Percentiles rank a stretch among this genome's conserved stretches.
phyloP scores from a whole-genome alignment of 2,888 invertebrate species.

The Ornithoptera alexandrae region DNA sequence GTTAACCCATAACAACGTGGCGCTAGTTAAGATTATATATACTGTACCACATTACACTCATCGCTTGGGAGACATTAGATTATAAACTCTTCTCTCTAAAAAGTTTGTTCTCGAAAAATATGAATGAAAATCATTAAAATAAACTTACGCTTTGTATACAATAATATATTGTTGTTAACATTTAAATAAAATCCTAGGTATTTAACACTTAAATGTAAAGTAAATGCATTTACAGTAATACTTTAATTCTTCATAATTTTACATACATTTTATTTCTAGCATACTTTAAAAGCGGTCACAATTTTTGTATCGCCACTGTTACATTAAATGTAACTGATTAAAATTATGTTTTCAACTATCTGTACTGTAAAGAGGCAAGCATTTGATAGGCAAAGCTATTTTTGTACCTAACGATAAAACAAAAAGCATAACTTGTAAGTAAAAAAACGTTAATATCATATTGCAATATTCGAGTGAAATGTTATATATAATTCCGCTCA shows the following conservation, averaged over 20 bases:
- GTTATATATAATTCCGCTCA: background rate
- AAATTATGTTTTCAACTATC: background rate
- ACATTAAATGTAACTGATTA: background rate
- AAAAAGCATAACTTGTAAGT: conserved; percentile 21
- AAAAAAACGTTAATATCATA: background rate
- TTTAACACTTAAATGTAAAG: background rate
- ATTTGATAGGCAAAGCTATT: conserved; percentile 83
- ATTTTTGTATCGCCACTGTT: background rate
- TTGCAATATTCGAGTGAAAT: background rate
- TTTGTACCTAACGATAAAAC: conserved; percentile 46
- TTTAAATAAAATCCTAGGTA: background rate
- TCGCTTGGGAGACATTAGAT: no score
- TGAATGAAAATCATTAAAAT: background rate
- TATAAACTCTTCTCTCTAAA: no score
- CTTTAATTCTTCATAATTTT: background rate
- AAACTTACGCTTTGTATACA: background rate
- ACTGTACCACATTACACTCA: no score
- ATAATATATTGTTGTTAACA: background rate
- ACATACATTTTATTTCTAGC: background rate
- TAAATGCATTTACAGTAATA: background rate
- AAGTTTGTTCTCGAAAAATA: background rate
- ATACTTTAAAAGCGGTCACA: background rate
- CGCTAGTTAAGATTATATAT: no score
- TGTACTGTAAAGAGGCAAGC: conserved; percentile 81
- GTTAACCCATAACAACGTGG: no score